Percentiles rank a stretch among this genome's conserved stretches.
Conservation (phyloP, 2,797 vertebrate species). For the Phaenicophaeus curvirostris region DNA sequence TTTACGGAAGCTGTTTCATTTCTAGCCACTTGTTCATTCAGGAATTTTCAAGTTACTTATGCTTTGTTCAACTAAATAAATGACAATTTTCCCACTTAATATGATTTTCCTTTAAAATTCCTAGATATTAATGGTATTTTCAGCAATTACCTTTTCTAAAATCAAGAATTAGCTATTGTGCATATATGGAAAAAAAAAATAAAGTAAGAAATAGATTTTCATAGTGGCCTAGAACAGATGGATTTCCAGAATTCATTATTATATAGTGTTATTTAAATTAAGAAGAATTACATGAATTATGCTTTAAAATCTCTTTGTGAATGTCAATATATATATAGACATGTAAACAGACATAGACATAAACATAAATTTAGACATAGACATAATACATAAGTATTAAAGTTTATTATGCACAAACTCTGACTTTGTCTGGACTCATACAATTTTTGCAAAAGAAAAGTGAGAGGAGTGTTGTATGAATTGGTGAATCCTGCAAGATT, state of each 20-base stretch:
- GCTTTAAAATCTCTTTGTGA: not conserved
- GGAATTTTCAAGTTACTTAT: not conserved
- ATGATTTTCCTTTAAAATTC: not conserved
- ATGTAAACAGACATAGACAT: too few species aligned
- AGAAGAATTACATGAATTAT: not conserved
- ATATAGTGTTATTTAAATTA: not conserved
- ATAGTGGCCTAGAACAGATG: not conserved
- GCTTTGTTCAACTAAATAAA: not conserved
- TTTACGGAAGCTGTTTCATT: constrained; percentile 1
- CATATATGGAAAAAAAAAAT: not conserved
- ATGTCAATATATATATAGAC: not conserved
- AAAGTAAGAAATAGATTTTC: not conserved
- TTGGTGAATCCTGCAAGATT: not conserved
- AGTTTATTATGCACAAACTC: not conserved
- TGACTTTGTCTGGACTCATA: not conserved
- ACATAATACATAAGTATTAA: not conserved
- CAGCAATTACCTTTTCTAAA: not conserved
- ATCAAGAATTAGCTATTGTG: not conserved
- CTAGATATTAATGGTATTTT: not conserved
- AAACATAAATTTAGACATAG: too few species aligned
- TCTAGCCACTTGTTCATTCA: not conserved
- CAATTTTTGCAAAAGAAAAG: not conserved
- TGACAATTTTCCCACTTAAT: not conserved
- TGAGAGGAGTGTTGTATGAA: not conserved
- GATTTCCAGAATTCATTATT: not conserved